phyloP scores from a whole-genome alignment of 1,140 invertebrate genomes.

The Drosophila arawakana region DNA sequence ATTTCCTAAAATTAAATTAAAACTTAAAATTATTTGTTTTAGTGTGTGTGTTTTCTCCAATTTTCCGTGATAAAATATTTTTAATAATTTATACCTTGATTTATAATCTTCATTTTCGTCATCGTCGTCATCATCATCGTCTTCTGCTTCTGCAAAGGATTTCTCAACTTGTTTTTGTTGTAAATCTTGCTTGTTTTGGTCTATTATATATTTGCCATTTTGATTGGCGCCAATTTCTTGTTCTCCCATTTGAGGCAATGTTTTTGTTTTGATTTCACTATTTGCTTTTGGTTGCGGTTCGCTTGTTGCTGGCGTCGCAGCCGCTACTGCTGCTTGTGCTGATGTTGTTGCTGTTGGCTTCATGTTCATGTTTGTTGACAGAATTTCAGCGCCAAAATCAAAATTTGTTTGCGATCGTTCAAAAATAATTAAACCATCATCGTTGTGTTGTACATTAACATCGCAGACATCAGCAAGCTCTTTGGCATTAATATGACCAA shows the following conservation, averaged over 20 bases:
- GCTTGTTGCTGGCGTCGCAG: constrained; percentile 54
- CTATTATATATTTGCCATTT: constrained; percentile 27
- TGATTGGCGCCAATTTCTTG: constrained; percentile 71
- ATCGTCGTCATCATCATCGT: constrained; percentile 62
- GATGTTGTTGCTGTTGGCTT: constrained; percentile 45
- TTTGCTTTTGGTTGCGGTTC: constrained; percentile 69
- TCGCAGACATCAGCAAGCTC: constrained; percentile 59
- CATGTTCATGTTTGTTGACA: constrained; percentile 60
- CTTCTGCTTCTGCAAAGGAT: constrained; percentile 43
- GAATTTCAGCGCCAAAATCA: constrained; percentile 83
- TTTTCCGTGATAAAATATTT: neutral
- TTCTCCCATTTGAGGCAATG: constrained; percentile 67
- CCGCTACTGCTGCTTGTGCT: constrained; percentile 27
- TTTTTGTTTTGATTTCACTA: constrained; percentile 80
- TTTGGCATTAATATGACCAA: constrained; percentile 64
- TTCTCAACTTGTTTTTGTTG: constrained; percentile 29
- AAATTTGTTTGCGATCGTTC: constrained; percentile 53
- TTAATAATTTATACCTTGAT: constrained; percentile 35
- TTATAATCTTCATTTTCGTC: constrained; percentile 63
- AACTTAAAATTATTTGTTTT: too few relatives aligned
- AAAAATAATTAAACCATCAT: constrained; percentile 21
- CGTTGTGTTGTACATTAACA: constrained; percentile 25
- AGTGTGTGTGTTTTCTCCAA: neutral
- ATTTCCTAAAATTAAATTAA: neutral
- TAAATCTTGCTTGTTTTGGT: constrained; percentile 4